Conservation (phyloP, 2,113 vertebrate genomes). For the Delphinus delphis region DNA sequence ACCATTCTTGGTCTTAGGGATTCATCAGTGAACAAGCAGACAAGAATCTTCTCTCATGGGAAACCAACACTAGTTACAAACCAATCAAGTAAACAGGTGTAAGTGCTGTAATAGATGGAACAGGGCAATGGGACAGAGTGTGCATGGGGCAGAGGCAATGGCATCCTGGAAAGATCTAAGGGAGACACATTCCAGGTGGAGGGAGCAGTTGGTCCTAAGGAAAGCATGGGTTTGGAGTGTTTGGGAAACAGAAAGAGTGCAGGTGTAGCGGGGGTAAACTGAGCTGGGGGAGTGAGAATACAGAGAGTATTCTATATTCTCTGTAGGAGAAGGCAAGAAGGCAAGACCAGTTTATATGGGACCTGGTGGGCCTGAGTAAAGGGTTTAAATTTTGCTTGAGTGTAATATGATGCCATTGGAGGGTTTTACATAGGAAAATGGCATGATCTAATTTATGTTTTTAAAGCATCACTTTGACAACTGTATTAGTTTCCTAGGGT, state of each 20-base stretch:
- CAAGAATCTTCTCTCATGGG: background rate
- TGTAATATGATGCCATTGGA: background rate
- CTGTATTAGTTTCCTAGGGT: background rate
- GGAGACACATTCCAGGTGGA: background rate
- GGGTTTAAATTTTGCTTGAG: background rate
- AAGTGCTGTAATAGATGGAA: background rate
- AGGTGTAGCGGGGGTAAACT: background rate
- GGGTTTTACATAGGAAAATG: background rate
- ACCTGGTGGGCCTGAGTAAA: fast-evolving
- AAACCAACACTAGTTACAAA: background rate
- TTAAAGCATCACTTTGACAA: background rate
- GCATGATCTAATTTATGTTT: background rate
- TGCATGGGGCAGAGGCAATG: background rate
- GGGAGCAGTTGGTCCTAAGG: background rate
- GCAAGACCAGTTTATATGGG: background rate
- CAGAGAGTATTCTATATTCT: too few relatives aligned
- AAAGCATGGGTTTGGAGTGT: background rate
- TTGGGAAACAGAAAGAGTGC: background rate
- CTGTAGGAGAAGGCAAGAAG: background rate
- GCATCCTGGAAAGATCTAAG: background rate
- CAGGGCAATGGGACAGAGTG: background rate
- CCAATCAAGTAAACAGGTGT: background rate
- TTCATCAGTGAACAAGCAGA: background rate
- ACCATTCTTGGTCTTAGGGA: background rate
- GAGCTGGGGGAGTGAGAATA: background rate